Base-by-base conservation (phyloP, 2,113 vertebrate genomes). In the Sylvilagus bachmani region DNA sequence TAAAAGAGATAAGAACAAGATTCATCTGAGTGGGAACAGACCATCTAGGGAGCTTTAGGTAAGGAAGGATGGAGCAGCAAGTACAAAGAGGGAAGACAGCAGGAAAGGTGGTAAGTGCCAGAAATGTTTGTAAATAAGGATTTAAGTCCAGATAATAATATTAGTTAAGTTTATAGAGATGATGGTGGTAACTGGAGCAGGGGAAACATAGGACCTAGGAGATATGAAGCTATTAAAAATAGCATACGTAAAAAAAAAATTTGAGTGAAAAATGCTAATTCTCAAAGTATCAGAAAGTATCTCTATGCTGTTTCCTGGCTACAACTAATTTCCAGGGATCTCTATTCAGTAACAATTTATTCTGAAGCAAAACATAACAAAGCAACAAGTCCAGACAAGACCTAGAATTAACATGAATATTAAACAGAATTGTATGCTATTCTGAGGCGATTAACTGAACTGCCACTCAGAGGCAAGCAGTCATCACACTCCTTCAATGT, bases 361-460 rank as follows among this genome's bases (percentile, higher is more conserved):
- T 84, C 73, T 73, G 92, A 12, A 95, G 62, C 44, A 86, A 95
- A 95, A 90, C 62, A 78, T 11, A 86, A 81, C 10, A 95, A 2
- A 77, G 24, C n/a, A 90, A 61, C 36, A 93, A 88, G 64, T 90
- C 79, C n/a, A 89, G 69, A 93, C 17, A 88, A 92, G 25, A 69
- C 10, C 44, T 75, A 24, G 10, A 74, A 16, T 90, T 58, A 87
- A 79, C 0, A 89, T 66, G 44, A 87, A n/a, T 77, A 17, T 8
- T 90, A 62, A 92, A 93, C 8, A 93, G 31, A 95, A 24, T 0
- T 85, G 33, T 73, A 49, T 33, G 17, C 51, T 96, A 6, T 64
- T 91, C 87, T 0, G 58, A 16, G 83, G 61, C 17, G 69, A 88
- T 93, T 86, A 94, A 79, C 73, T 95, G 36, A 94, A 91, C 27